These are phyloP conservation scores for Pogonophryne albipinna DNA, from an alignment of 2,797 vertebrate genomes.

Conservation along the genomic window DNA sequence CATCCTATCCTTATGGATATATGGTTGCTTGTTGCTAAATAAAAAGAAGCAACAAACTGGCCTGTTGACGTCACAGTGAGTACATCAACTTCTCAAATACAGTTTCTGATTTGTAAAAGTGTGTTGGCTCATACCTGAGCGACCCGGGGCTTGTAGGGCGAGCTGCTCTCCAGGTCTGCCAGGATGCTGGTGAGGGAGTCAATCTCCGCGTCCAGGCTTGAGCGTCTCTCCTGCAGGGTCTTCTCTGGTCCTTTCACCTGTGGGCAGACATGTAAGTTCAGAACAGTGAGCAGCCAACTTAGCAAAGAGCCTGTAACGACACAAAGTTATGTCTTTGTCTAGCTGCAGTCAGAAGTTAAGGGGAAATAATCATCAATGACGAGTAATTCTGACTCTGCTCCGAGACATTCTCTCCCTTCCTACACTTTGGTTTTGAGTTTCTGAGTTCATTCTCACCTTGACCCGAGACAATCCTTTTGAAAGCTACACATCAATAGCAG, in stretches of 20 bases:
- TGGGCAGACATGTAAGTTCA: constrained; percentile 1
- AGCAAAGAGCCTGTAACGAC: background rate
- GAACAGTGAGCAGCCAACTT: background rate
- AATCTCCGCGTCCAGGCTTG: constrained; percentile 96
- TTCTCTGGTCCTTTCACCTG: constrained; percentile 92
- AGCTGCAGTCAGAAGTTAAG: constrained; percentile 21
- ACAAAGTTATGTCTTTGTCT: background rate
- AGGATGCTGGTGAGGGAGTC: constrained; percentile 98
- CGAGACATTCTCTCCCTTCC: constrained; percentile 31
- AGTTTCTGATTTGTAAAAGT: background rate
- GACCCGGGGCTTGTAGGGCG: constrained; percentile 92
- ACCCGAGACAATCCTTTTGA: constrained; percentile 66
- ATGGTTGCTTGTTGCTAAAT: too few relatives aligned
- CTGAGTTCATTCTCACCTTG: constrained; percentile 67
- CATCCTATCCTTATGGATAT: too few relatives aligned
- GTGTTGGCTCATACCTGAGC: constrained; percentile 79
- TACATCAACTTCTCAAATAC: too few relatives aligned
- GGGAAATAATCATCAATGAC: constrained; percentile 32
- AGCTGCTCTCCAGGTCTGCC: constrained; percentile 96
- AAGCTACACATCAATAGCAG: constrained; percentile 68
- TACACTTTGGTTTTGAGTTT: constrained; percentile 55
- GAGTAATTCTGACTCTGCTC: constrained; percentile 35
- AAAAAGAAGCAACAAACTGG: too few relatives aligned
- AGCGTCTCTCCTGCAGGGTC: constrained; percentile 93
- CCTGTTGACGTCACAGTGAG: too few relatives aligned